Evolutionary conservation across 2,113 vertebrate species (phyloP).

Genomic region (Puntigrus tetrazona): DNA sequence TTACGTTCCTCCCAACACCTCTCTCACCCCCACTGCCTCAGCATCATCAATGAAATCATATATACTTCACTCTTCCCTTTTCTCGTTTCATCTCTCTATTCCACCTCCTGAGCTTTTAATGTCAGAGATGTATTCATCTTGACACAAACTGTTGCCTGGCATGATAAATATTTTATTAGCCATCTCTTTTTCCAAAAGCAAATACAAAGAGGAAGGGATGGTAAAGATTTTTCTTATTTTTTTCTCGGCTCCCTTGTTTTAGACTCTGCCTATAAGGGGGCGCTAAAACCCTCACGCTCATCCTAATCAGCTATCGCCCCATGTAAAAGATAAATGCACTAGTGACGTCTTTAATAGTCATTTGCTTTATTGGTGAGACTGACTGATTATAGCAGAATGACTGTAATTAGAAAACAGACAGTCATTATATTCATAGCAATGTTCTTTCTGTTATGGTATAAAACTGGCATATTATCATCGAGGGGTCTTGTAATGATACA

Average conservation of each 20-base stretch:
- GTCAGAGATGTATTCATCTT: conserved; percentile 58
- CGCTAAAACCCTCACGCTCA: background rate
- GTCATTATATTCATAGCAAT: conserved; percentile 16
- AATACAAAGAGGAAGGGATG: conserved; percentile 72
- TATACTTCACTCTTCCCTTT: conserved; percentile 20
- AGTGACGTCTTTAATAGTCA: background rate
- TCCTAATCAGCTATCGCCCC: background rate
- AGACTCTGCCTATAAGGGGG: background rate
- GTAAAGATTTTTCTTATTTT: conserved; percentile 58
- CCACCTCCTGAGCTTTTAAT: conserved; percentile 66
- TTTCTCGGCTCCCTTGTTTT: conserved; percentile 29
- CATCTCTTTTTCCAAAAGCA: conserved; percentile 67
- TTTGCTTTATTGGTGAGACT: background rate
- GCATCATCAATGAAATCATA: conserved; percentile 50
- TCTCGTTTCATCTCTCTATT: conserved; percentile 52
- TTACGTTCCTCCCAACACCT: background rate
- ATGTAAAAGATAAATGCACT: background rate
- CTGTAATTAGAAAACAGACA: conserved; percentile 3
- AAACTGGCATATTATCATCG: conserved; percentile 11
- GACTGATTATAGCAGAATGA: background rate
- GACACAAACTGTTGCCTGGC: conserved; percentile 72
- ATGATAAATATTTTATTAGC: conserved; percentile 79
- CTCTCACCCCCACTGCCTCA: conserved; percentile 47
- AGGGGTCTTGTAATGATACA: conserved; percentile 34
- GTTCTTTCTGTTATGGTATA: background rate